A percentile compares a stretch with the other conserved stretches of the same genome.
Conservation (phyloP, 2,888 invertebrate genomes). For the Philereme transversata region DNA sequence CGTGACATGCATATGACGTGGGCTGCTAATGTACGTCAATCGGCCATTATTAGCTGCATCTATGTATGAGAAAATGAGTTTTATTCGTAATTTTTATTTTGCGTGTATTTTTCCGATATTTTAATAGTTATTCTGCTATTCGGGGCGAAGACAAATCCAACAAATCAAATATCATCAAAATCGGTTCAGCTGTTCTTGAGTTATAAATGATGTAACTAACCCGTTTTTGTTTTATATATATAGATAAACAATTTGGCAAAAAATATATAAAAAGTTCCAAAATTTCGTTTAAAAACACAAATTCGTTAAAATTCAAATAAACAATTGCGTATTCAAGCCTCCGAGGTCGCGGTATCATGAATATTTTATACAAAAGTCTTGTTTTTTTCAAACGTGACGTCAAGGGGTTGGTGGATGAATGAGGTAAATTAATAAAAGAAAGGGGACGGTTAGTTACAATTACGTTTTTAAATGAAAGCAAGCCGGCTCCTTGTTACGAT, state of each 20-base stretch:
- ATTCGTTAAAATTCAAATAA: conserved; percentile 51
- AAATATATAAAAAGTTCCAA: neutral
- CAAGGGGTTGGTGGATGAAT: conserved; percentile 68
- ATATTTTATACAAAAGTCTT: conserved; percentile 67
- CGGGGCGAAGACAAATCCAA: no score
- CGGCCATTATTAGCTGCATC: no score
- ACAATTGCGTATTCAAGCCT: conserved; percentile 48
- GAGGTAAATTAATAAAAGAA: conserved; percentile 82
- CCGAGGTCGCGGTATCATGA: conserved; percentile 59
- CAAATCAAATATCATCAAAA: no score
- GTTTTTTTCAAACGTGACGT: conserved; percentile 65
- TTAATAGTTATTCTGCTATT: no score
- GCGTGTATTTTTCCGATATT: no score
- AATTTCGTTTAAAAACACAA: conserved; percentile 28
- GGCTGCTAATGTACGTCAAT: no score
- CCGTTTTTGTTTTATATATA: no score
- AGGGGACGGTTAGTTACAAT: conserved; percentile 82
- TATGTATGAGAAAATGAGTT: no score
- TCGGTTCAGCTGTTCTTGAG: no score
- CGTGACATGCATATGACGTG: no score
- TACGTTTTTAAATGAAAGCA: conserved; percentile 83
- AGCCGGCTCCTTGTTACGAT: conserved; percentile 72
- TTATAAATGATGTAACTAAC: no score
- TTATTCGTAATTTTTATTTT: no score
- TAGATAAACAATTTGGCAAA: conserved; percentile 9